Evolutionary conservation across 1,140 invertebrate genomes (phyloP), one percentile per base, ranked within the genome.

Genomic region (Chironomus striatipennis): DNA sequence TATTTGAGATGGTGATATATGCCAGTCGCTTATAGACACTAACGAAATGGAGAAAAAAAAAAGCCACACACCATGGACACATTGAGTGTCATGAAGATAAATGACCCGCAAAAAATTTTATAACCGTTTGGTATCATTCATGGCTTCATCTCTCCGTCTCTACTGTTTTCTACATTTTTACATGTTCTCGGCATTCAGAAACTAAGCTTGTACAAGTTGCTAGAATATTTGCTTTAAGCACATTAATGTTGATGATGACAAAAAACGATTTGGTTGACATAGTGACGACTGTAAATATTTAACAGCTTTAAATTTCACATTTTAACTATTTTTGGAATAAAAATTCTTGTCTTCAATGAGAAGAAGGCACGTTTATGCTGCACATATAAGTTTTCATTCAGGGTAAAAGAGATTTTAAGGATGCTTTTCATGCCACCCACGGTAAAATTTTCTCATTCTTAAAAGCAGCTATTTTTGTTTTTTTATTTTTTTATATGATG

Each of bases 11-110:
- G 24, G 8, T 57, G 12, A n/a, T 15, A 57, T n/a, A 5, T 12
- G 47, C n/a, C 4, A 57, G 47, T n/a, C 12, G 12, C n/a, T 12
- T 57, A 57, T 57, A 47, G 43, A 47, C 43, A 10, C 24, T 34
- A 57, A 57, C 12, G 47, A 57, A 34, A 57, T 57, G 15, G 24
- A 1, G n/a, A 15, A 15, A 57, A 5, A 57, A 15, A 15, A 57
- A 57, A 57, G n/a, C 47, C 47, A 15, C 47, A 57, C 47, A 47
- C 47, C 12, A 57, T 57, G n/a, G 47, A 57, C n/a, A n/a, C 47
- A 57, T 34, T 57, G 47, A 57, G 12, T 57, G 47, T 57, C 47
- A 57, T 57, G 47, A 57, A 57, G 47, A 57, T 57, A 57, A 57
- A 57, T 57, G 47, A 5, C 10, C 15, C n/a, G 47, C 47, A 57